Evolutionary conservation across 2,113 vertebrate species (phyloP), one percentile per base, ranked within the genome.

Genomic region (Motacilla tschutschensis): DNA sequence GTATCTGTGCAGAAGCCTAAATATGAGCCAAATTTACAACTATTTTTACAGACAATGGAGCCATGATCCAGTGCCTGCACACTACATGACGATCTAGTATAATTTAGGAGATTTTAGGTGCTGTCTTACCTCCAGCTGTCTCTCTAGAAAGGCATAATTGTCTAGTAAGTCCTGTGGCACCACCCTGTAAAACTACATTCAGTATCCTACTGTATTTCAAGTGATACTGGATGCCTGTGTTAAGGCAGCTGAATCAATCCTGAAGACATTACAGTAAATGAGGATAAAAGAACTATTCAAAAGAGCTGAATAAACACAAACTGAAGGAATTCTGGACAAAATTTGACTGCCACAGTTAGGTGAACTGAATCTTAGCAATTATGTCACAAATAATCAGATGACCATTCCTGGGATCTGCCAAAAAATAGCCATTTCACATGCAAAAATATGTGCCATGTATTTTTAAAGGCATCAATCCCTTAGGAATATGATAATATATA

Each of bases 361-460:
- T 55, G 16, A 78, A 71, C 20, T 46, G 26, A 71, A 51, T 75
- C n/a, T 46, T 59, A 67, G 22, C 19, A 55, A 46, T 75, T 87
- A 51, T 19, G 14, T 47, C 66, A 59, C 36, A 64, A 81, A 71
- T 33, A 83, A 62, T 10, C 14, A 71, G 58, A 66, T 38, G 11
- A 29, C 29, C 1, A 2, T 62, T 81, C 19, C 28, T 80, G 29
- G 4, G 16, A 29, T 36, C 22, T 54, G 7, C 29, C 43, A 66
- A n/a, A n/a, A 69, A 60, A 38, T 63, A 35, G 64, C 5, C 9
- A 8, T 28, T 62, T 29, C 12, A 12, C 10, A 4, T 50, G 17
- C 29, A 58, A 31, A 79, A 9, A 21, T 44, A 5, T 10, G 1
- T 21, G 9, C 12, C 0, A 1, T 15, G 4, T n/a, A 9, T 44